Percentiles rank a stretch among this genome's conserved stretches.
Evolutionary conservation across 2,113 vertebrate genomes (phyloP).

Genomic region (Oxyura jamaicensis): DNA sequence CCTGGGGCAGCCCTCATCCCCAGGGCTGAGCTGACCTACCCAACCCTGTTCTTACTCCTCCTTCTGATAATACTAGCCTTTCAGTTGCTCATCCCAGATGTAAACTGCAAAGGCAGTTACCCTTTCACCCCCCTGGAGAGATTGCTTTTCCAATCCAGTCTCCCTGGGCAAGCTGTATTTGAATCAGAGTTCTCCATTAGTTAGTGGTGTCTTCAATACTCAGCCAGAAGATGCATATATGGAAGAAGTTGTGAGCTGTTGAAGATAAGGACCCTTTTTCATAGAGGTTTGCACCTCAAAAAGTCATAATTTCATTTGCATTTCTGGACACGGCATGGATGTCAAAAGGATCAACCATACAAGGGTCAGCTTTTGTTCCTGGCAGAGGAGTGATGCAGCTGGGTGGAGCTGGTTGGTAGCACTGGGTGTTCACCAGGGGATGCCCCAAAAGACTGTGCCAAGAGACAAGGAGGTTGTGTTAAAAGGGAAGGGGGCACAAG

Average conservation of each 20-base stretch:
- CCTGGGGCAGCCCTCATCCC: not conserved
- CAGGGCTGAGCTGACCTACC: not conserved
- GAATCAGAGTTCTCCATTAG: not conserved
- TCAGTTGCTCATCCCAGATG: not conserved
- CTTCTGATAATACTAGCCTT: not conserved
- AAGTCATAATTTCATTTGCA: not conserved
- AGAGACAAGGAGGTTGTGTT: not conserved
- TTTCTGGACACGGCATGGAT: not conserved
- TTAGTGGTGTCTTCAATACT: not conserved
- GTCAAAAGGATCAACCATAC: not conserved
- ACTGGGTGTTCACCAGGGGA: not conserved
- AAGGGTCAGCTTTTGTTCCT: not conserved
- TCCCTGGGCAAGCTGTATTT: not conserved
- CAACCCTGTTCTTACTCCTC: not conserved
- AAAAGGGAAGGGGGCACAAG: not conserved
- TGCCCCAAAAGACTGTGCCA: not conserved
- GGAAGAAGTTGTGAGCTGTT: not conserved
- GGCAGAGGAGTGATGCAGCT: not conserved
- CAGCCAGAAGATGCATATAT: not conserved
- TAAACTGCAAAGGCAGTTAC: not conserved
- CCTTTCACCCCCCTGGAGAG: not conserved
- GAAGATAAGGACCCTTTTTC: not conserved
- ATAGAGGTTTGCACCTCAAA: not conserved
- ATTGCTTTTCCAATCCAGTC: not conserved
- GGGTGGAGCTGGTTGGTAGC: not conserved